These are phyloP conservation scores for Spizaetus ornatus DNA, from an alignment of 2,113 vertebrate species.

Conservation along the genomic window DNA sequence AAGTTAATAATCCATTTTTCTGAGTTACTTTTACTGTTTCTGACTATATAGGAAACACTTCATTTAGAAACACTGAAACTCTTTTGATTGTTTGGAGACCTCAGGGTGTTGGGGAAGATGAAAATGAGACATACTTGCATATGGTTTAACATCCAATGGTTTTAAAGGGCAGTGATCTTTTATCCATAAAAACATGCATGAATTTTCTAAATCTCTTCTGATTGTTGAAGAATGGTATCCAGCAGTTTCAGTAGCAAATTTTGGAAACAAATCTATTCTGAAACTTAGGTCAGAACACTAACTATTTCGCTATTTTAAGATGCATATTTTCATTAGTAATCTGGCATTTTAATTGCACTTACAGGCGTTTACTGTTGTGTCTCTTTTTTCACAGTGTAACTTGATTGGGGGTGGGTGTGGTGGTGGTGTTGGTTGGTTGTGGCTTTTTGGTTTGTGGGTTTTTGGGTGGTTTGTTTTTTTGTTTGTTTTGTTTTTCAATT, in stretches of 20 bases:
- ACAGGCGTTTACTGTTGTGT: neutral
- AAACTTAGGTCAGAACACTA: neutral
- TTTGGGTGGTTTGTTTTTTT: neutral
- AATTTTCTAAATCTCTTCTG: neutral
- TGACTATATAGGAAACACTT: neutral
- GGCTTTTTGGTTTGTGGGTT: neutral
- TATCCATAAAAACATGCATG: neutral
- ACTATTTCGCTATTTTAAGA: neutral
- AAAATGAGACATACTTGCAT: neutral
- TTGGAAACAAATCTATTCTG: neutral
- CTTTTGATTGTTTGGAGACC: neutral
- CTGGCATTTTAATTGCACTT: neutral
- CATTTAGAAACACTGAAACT: neutral
- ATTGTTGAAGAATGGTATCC: neutral
- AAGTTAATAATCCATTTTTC: neutral
- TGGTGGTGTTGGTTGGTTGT: neutral
- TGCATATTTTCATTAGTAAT: neutral
- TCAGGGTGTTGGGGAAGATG: neutral
- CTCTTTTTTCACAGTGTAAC: neutral
- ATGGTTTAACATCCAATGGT: neutral
- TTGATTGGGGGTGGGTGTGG: neutral
- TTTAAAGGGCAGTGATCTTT: neutral
- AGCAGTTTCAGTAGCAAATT: neutral
- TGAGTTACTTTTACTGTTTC: neutral
- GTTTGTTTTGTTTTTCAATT: neutral